Base-by-base conservation (phyloP, 2,797 vertebrate genomes). In the Takifugu ocellatus region DNA sequence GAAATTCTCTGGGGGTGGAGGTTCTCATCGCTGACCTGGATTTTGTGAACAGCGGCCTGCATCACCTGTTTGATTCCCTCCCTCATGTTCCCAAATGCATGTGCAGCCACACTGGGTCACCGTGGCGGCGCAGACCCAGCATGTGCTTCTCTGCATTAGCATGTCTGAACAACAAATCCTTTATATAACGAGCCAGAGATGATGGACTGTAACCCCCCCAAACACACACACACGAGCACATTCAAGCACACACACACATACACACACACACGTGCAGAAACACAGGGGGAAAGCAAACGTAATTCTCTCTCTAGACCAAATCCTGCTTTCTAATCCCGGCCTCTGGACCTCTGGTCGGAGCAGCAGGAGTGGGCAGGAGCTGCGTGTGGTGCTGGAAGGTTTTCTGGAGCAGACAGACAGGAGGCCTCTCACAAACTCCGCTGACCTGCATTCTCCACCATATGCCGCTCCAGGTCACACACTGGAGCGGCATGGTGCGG, bases 381-480 rank as follows among this genome's bases (percentile, higher is more conserved):
- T 51, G 68, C 70, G 57, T 72, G 66, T 63, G 60, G 70, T 58
- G 66, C 72, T 72, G 70, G 52, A 68, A 68, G 59, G 72, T 57
- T 85, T 84, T 83, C 47, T 84, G 78, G 78, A 83, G 78, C 85
- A 84, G 75, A 83, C 79, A 75, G 73, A 78, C 71, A 82, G 46
- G 59, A 72, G 78, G 66, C 70, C 74, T 78, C 63, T 68, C 77
- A 77, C 63, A 78, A 84, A 81, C 77, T 73, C 69, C 72, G 54
- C 51, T 89, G 86, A 88, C 86, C 87, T 85, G 87, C 87, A 89
- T 87, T 86, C 31, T 33, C 66, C 70, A 81, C 83, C 84, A 87
- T 86, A 87, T 88, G 87, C 79, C 74, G 61, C 75, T 57, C 4
- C 10, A 29, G 78, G 79, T 85, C 74, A 75, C 54, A 43, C 71